These are phyloP conservation scores for Stenodera caucasica DNA, from an alignment of 2,888 invertebrate genomes.

Conservation along the genomic window DNA sequence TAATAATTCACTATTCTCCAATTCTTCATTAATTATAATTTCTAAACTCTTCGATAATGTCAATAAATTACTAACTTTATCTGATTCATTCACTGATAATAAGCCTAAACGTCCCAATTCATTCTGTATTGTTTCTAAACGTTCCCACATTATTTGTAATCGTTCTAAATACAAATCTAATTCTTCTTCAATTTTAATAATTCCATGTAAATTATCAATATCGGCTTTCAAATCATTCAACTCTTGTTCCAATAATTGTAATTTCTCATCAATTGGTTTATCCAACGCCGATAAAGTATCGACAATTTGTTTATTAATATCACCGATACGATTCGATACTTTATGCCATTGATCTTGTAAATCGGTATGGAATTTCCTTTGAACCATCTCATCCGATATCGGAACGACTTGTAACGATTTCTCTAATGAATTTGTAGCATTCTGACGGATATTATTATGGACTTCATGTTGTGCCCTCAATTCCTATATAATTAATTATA, in stretches of 20 bases:
- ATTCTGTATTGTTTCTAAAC: slow-evolving; percentile 78
- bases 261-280: slow-evolving; percentile 73
- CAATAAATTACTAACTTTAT: slow-evolving; percentile 72
- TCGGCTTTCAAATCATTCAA: slow-evolving; percentile 71
- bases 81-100: slow-evolving; percentile 73
- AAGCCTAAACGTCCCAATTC: slow-evolving; percentile 76
- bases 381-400: slow-evolving; percentile 81
- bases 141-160: slow-evolving; percentile 72
- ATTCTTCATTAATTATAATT: slow-evolving; percentile 72
- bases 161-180: slow-evolving; percentile 79
- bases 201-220: slow-evolving; percentile 72
- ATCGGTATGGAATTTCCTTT: slow-evolving; percentile 76
- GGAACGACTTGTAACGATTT: slow-evolving; percentile 77
- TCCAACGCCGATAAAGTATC: slow-evolving; percentile 73
- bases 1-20: slow-evolving; percentile 74
- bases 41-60: slow-evolving; percentile 72
- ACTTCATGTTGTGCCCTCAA: slow-evolving; percentile 85
- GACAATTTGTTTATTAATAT: slow-evolving; percentile 68
- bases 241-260: slow-evolving; percentile 75
- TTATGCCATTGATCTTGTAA: slow-evolving; percentile 76
- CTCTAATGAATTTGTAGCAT: slow-evolving; percentile 73
- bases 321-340: slow-evolving; percentile 65
- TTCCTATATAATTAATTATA: slow-evolving; percentile 58
- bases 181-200: slow-evolving; percentile 82
- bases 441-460: slow-evolving; percentile 74